Evolutionary conservation across 2,797 vertebrate genomes (phyloP).

Genomic region (Amblyraja radiata): DNA sequence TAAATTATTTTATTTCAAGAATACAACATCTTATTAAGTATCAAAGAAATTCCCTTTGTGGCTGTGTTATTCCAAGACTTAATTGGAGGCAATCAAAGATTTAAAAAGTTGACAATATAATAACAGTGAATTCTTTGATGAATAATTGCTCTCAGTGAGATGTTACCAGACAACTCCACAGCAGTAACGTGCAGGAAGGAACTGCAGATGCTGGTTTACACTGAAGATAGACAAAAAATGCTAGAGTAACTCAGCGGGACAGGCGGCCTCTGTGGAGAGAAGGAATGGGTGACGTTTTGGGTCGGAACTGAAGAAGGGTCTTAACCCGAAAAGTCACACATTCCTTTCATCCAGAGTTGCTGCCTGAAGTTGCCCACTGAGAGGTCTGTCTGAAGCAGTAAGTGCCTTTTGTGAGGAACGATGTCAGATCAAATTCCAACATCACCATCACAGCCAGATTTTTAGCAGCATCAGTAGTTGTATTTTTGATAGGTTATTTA

Average conservation of each 20-base stretch:
- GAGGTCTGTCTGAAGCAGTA: too few relatives aligned
- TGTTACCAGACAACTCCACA: background rate
- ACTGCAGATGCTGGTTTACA: too few relatives aligned
- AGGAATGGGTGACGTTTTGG: too few relatives aligned
- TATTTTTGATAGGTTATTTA: background rate
- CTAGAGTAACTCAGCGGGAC: too few relatives aligned
- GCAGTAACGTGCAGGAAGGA: too few relatives aligned
- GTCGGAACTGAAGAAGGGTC: too few relatives aligned
- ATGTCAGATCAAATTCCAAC: background rate
- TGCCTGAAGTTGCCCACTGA: too few relatives aligned
- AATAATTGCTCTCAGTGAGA: background rate
- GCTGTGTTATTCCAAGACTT: background rate
- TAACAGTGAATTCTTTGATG: background rate
- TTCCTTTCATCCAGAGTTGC: too few relatives aligned
- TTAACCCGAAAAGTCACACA: too few relatives aligned
- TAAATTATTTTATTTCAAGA: background rate
- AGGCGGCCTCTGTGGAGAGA: too few relatives aligned
- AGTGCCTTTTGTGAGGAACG: background rate
- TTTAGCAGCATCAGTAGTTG: background rate
- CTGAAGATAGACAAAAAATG: too few relatives aligned
- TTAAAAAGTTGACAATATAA: background rate
- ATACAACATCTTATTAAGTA: background rate
- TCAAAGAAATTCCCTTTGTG: background rate
- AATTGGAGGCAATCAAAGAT: background rate
- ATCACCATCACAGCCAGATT: background rate